Evolutionary conservation across 2,888 invertebrate species (phyloP).

Genomic region (Peribatodes rhomboidaria): DNA sequence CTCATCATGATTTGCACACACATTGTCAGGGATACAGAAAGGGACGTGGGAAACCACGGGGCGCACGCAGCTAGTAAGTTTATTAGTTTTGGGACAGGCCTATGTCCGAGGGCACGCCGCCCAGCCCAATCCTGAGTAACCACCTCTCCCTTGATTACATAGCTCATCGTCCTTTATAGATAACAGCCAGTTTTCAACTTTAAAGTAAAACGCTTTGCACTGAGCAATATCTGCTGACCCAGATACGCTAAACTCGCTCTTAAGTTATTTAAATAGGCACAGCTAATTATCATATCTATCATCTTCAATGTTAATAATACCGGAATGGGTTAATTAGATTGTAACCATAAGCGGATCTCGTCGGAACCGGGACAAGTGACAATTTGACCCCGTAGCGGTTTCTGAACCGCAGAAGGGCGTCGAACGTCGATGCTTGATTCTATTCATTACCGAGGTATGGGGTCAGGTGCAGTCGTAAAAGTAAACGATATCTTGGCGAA

Average conservation of each 20-base stretch:
- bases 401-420: constrained; percentile 64
- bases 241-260: constrained; percentile 22
- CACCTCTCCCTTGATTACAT: background rate
- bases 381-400: constrained; percentile 63
- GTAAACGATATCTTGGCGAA: constrained; percentile 31
- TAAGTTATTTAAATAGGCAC: constrained; percentile 4
- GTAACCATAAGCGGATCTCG: constrained; percentile 60
- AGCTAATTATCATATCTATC: constrained; percentile 29
- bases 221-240: constrained; percentile 18
- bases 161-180: constrained; percentile 3
- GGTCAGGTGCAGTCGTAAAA: constrained; percentile 52
- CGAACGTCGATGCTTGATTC: constrained; percentile 49
- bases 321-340: constrained; percentile 32
- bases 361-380: constrained; percentile 60
- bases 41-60: no score
- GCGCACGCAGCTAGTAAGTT: no score
- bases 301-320: constrained; percentile 31
- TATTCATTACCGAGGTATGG: constrained; percentile 53
- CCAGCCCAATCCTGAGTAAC: constrained; percentile 1
- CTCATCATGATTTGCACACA: no score
- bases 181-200: constrained; percentile 11
- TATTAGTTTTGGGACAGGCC: background rate
- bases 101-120: background rate
- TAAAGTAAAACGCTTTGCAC: background rate
- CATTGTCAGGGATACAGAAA: no score